Conservation (phyloP, 2,888 invertebrate species). For the Chorisops tibialis region DNA sequence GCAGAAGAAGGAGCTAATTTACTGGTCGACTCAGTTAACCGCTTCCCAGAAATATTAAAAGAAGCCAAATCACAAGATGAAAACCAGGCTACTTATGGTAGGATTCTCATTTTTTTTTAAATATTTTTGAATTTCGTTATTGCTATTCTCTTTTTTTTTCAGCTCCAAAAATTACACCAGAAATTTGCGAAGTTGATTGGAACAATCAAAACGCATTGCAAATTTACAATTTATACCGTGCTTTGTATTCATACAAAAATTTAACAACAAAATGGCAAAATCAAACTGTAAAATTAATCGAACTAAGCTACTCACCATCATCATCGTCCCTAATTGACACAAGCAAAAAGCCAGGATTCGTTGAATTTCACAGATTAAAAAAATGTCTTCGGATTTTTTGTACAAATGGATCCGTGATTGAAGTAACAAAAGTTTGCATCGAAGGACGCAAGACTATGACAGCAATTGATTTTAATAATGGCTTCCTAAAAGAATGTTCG, state of each 20-base stretch:
- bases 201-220: conserved; percentile 59
- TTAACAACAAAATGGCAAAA: conserved; percentile 62
- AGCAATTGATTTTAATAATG: conserved; percentile 81
- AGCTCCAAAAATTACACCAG: conserved; percentile 71
- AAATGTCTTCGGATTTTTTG: conserved; percentile 66
- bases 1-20: conserved; percentile 67
- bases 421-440: conserved; percentile 63
- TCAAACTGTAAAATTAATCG: conserved; percentile 61
- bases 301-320: conserved; percentile 47
- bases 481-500: conserved; percentile 66
- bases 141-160: conserved; percentile 42
- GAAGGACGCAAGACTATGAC: conserved; percentile 69
- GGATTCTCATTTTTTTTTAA: conserved; percentile 32
- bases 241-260: conserved; percentile 62
- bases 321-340: conserved; percentile 14
- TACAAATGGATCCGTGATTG: conserved; percentile 62
- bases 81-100: conserved; percentile 68
- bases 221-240: conserved; percentile 70
- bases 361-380: conserved; percentile 58
- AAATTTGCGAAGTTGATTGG: conserved; percentile 65
- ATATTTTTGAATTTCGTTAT: conserved; percentile 18
- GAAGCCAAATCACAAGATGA: conserved; percentile 61
- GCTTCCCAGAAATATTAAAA: conserved; percentile 59
- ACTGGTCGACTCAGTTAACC: conserved; percentile 60
- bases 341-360: conserved; percentile 55